Conservation (phyloP, 1,140 invertebrate species). For the Zaprionus nigranus region DNA sequence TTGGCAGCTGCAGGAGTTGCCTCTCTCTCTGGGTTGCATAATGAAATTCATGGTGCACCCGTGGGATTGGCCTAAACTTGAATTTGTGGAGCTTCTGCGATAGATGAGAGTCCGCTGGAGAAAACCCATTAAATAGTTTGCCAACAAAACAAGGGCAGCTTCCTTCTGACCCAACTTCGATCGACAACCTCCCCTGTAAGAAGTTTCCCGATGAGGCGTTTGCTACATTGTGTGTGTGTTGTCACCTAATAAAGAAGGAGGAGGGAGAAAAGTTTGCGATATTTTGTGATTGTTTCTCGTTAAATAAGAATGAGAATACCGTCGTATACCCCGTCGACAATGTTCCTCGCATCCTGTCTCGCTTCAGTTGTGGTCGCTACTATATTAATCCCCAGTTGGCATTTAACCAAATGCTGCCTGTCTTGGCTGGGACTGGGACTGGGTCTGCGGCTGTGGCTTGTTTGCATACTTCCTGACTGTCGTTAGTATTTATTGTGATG, state of each 20-base stretch:
- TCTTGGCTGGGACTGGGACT: constrained; percentile 4
- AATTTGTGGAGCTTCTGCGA: constrained; percentile 33
- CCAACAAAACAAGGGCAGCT: constrained; percentile 49
- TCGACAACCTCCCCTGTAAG: background rate
- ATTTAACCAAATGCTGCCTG: constrained; percentile 57
- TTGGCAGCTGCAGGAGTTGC: constrained; percentile 19
- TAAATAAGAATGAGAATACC: constrained; percentile 59
- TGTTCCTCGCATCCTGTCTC: constrained; percentile 20
- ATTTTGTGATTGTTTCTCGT: constrained; percentile 66
- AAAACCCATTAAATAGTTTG: constrained; percentile 62
- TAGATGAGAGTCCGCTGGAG: constrained; percentile 28
- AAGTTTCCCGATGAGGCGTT: constrained; percentile 28
- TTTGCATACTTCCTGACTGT: constrained; percentile 15
- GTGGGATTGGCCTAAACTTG: constrained; percentile 43
- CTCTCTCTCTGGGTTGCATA: constrained; percentile 35
- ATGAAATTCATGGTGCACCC: constrained; percentile 58
- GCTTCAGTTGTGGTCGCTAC: constrained; percentile 28
- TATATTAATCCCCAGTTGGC: constrained; percentile 63
- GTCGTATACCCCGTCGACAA: constrained; percentile 16
- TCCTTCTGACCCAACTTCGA: background rate
- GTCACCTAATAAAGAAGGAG: constrained; percentile 48
- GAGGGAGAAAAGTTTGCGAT: constrained; percentile 41
- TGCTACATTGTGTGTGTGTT: constrained; percentile 26
- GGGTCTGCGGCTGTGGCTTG: background rate
- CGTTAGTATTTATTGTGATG: constrained; percentile 41